Conservation (phyloP, 37 sponge, comb jelly and placozoan species). For the Halisarca cf. caerulea region DNA sequence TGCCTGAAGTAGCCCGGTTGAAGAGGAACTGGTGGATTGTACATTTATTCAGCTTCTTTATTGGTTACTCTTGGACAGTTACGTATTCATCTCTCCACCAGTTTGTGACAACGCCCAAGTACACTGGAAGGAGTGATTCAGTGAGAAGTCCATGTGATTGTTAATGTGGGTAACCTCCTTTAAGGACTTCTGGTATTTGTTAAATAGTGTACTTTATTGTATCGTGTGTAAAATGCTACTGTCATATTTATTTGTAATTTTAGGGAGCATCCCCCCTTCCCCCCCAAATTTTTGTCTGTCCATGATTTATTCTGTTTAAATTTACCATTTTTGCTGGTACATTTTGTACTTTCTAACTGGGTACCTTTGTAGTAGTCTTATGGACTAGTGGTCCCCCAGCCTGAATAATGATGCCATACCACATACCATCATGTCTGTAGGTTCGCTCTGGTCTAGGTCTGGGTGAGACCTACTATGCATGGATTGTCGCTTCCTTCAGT, state of each 20-base stretch:
- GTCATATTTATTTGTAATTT: neutral
- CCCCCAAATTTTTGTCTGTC: too few species aligned
- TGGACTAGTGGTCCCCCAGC: too few species aligned
- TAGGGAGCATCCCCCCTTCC: too few species aligned
- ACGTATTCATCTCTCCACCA: conserved; percentile 40
- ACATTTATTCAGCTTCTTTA: neutral
- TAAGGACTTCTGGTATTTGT: neutral
- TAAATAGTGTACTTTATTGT: neutral
- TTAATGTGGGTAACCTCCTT: neutral
- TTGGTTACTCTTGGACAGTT: conserved; percentile 7
- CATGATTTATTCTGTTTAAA: too few species aligned
- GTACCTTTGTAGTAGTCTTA: too few species aligned
- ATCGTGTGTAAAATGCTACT: neutral
- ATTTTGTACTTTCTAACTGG: too few species aligned
- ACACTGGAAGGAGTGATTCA: too few species aligned
- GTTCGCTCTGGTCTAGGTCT: conserved; percentile 46
- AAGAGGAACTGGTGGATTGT: conserved; percentile 51
- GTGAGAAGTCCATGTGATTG: neutral
- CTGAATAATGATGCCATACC: too few species aligned
- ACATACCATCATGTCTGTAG: too few species aligned
- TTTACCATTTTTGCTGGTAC: too few species aligned
- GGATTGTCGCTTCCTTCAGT: conserved; percentile 24
- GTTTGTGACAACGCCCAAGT: conserved; percentile 42
- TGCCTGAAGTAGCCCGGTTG: conserved; percentile 38
- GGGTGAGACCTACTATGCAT: conserved; percentile 39